These are phyloP conservation scores for Hippocampus zosterae DNA, from an alignment of 2,113 vertebrate genomes.

Conservation along the genomic window DNA sequence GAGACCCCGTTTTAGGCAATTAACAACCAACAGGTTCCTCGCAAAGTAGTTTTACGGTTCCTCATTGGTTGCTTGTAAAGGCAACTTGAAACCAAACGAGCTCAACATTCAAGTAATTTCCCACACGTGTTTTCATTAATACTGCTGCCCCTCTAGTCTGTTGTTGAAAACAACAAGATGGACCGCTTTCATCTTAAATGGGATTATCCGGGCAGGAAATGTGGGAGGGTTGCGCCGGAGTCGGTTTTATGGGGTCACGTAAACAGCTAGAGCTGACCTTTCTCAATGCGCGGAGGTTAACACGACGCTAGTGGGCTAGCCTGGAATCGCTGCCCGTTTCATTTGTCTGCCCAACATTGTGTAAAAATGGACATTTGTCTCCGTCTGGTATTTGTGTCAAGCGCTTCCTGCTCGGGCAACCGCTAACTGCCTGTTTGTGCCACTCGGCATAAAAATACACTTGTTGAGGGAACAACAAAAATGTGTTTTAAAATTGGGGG, in stretches of 20 bases:
- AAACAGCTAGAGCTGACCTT: constrained; percentile 48
- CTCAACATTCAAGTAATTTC: not conserved
- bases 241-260: constrained; percentile 46
- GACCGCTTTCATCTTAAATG: constrained; percentile 32
- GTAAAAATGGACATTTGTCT: constrained; percentile 45
- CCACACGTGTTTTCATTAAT: not conserved
- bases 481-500: not conserved
- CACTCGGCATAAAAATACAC: constrained; percentile 3
- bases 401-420: constrained; percentile 13
- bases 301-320: constrained; percentile 40
- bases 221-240: constrained; percentile 28
- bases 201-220: constrained; percentile 51
- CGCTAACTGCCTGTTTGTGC: constrained; percentile 22
- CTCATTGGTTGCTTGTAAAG: not conserved
- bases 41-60: not conserved
- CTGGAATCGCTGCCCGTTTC: constrained; percentile 55
- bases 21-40: not conserved
- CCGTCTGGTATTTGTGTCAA: constrained; percentile 19
- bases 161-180: not conserved
- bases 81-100: no score
- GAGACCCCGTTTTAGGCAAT: not conserved
- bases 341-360: constrained; percentile 43
- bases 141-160: not conserved
- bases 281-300: constrained; percentile 27
- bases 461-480: constrained; percentile 12